Conservation (phyloP, 2,113 vertebrate species). For the Notarius lentiginosus region DNA sequence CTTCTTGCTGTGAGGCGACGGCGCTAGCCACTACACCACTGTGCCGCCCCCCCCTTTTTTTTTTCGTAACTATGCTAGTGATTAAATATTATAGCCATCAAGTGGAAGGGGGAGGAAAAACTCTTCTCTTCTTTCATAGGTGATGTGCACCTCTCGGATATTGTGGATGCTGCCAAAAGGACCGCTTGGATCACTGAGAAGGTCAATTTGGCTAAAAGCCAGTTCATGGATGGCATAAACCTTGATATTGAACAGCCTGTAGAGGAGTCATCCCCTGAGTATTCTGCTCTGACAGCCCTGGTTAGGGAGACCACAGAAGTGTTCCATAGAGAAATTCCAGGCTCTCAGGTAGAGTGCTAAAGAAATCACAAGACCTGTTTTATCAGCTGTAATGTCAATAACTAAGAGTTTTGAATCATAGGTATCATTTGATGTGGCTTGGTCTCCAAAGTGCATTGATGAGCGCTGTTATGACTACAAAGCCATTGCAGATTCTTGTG, state of each 20-base stretch:
- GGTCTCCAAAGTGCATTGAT: conserved; percentile 87
- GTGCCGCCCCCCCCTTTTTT: too few species aligned
- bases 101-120: neutral
- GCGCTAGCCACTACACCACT: too few species aligned
- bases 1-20: too few species aligned
- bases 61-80: too few species aligned
- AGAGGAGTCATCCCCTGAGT: conserved; percentile 75
- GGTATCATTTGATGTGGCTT: conserved; percentile 96
- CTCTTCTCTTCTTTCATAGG: conserved; percentile 69
- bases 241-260: conserved; percentile 90
- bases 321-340: conserved; percentile 89
- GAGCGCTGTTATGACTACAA: conserved; percentile 90
- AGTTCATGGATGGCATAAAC: conserved; percentile 97
- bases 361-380: neutral
- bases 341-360: conserved; percentile 82
- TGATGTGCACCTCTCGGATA: conserved; percentile 76
- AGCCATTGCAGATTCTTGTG: conserved; percentile 84
- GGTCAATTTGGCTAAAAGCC: conserved; percentile 81
- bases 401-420: conserved; percentile 54
- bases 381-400: neutral
- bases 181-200: conserved; percentile 83
- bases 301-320: conserved; percentile 85
- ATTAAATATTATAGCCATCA: neutral
- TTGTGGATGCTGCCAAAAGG: conserved; percentile 81
- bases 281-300: conserved; percentile 83